Evolutionary conservation across 2,113 vertebrate species (phyloP).

Genomic region (Dasyornis broadbenti): DNA sequence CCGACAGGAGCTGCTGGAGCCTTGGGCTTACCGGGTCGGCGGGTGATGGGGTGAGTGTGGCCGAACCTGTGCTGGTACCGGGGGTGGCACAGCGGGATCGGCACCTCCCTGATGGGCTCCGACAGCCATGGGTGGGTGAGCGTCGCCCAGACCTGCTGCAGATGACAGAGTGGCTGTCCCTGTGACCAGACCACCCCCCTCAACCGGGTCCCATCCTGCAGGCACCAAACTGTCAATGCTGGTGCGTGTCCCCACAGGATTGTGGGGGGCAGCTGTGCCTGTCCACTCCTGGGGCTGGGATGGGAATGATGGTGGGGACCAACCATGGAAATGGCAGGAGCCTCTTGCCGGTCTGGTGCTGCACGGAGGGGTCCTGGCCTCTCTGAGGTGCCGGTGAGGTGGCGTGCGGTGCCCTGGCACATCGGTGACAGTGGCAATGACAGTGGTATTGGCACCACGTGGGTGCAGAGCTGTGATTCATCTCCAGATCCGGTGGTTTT

Average conservation of each 20-base stretch:
- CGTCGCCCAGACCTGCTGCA: background rate
- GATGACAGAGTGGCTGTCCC: background rate
- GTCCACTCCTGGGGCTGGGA: background rate
- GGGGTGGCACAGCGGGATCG: background rate
- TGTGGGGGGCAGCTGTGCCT: background rate
- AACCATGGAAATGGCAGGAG: background rate
- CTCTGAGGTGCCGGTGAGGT: background rate
- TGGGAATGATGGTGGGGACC: background rate
- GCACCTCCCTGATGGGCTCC: background rate
- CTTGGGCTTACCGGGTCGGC: background rate
- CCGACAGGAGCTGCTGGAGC: background rate
- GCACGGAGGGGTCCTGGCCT: background rate
- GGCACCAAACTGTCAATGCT: background rate
- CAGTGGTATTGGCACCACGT: background rate
- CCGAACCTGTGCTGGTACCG: background rate
- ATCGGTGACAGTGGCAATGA: background rate
- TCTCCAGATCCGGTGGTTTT: background rate
- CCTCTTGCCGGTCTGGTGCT: background rate
- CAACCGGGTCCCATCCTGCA: fast-evolving
- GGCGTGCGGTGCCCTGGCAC: background rate
- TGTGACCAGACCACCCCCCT: background rate
- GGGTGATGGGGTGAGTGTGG: constrained; percentile 31
- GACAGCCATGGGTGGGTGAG: background rate
- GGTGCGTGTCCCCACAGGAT: fast-evolving
- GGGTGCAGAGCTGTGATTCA: background rate